Evolutionary conservation across 1,140 invertebrate species (phyloP).

Genomic region (Centruroides sculpturatus): DNA sequence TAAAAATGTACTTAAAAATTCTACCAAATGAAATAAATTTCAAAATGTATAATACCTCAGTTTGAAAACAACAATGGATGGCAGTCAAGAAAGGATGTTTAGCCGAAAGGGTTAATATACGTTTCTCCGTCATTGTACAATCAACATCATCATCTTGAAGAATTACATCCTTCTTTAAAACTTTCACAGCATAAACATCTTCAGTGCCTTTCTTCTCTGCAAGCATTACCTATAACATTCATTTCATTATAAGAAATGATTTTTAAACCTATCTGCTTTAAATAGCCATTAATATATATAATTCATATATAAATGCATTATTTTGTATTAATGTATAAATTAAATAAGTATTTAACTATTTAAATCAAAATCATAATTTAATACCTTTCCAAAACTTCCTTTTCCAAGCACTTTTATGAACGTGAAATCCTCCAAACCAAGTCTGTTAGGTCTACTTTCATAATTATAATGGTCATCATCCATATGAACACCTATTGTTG

Average conservation of each 20-base stretch:
- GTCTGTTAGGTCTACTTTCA: too few relatives aligned
- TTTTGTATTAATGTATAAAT: too few relatives aligned
- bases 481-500: too few relatives aligned
- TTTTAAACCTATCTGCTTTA: too few relatives aligned
- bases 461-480: too few relatives aligned
- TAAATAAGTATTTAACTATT: too few relatives aligned
- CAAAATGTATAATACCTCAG: slow-evolving; percentile 40
- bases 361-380: too few relatives aligned
- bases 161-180: slow-evolving; percentile 97
- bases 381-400: slow-evolving; percentile 93
- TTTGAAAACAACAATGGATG: slow-evolving; percentile 96
- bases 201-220: slow-evolving; percentile 87
- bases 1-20: background rate
- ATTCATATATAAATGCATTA: too few relatives aligned
- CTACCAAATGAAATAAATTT: background rate
- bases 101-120: slow-evolving; percentile 87
- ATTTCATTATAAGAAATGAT: background rate
- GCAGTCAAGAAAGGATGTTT: slow-evolving; percentile 97
- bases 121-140: slow-evolving; percentile 97
- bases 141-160: slow-evolving; percentile 99
- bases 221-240: slow-evolving; percentile 57
- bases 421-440: slow-evolving; percentile 67
- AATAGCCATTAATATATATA: too few relatives aligned
- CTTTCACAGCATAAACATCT: slow-evolving; percentile 95
- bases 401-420: slow-evolving; percentile 97